Base-by-base conservation (phyloP, 2,113 vertebrate genomes). In the Corythaixoides concolor region DNA sequence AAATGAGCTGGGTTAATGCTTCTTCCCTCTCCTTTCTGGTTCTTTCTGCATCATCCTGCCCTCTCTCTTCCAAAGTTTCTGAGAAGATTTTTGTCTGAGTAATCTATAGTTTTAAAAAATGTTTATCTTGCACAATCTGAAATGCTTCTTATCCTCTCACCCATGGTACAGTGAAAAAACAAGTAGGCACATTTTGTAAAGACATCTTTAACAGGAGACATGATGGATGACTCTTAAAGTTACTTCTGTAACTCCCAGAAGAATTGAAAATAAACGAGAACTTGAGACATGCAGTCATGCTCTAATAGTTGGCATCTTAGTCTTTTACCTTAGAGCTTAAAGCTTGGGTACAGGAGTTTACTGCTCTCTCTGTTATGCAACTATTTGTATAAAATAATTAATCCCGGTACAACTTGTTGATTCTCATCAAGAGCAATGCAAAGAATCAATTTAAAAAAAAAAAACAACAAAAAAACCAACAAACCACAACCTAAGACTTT, bases 161-260 rank as follows among this genome's bases (percentile, higher is more conserved):
- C 23, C 62, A 22, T 14, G 56, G 64, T 79, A 69, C 22, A 33
- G 37, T 89, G 53, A 39, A 87, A 92, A 89, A 89, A 83, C 45
- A 94, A 89, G 56, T 66, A 59, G 69, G 50, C 55, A 35, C 18
- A 6, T 85, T 95, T 93, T 85, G 26, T 75, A 53, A 89, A 82
- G 62, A 47, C 9, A 22, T n/a, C 27, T 68, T 92, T 45, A 62
- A 69, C 39, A 60, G 49, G 20, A 79, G 47, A 47, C 35, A 15
- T 87, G 83, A 87, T 90, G 77, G 35, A 92, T 84, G 58, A 21
- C 52, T 93, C 73, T 92, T 89, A 79, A 33, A 87, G 67, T 88
- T 90, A 64, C 45, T 93, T 81, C 28, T 81, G 43, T 68, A 92
- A 81, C 66, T 90, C 88, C 24, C 19, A 72, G 64, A 88, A 56